phyloP scores from a whole-genome alignment of 2,797 vertebrate species.

The Helarctos malayanus region DNA sequence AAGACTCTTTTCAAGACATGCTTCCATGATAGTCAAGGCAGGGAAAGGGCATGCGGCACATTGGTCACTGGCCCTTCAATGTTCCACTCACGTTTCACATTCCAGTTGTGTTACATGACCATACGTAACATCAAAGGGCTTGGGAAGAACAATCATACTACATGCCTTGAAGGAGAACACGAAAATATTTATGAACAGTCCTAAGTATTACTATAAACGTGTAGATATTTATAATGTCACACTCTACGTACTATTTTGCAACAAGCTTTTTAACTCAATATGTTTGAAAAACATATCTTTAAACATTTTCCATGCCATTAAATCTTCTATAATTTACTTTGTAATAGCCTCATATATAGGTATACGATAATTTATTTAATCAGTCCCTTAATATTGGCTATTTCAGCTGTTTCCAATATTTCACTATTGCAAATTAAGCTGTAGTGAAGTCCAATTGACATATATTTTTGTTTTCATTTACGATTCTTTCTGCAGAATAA shows the following conservation, averaged over 20 bases:
- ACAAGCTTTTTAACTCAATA: not conserved
- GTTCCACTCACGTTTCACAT: not conserved
- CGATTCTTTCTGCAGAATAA: slow-evolving; percentile 27
- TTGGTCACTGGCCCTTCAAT: not conserved
- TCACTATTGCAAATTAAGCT: slow-evolving; percentile 9
- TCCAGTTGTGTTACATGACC: not conserved
- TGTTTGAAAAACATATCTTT: not conserved
- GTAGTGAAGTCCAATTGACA: not conserved
- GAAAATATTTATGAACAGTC: slow-evolving; percentile 11
- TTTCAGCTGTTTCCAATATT: slow-evolving; percentile 43
- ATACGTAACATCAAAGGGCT: not conserved
- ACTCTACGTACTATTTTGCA: not conserved
- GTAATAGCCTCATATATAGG: not conserved
- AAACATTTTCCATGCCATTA: not conserved
- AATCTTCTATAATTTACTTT: slow-evolving; percentile 33
- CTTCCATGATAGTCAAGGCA: not conserved
- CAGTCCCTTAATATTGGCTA: not conserved
- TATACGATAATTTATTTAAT: slow-evolving; percentile 30
- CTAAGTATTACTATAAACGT: not conserved
- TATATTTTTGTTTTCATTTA: slow-evolving; percentile 52
- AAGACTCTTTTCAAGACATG: not conserved
- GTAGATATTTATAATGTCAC: not conserved
- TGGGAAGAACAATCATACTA: not conserved
- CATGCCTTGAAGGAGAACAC: not conserved
- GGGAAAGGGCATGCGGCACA: not conserved